These are phyloP conservation scores for Heterodera filipjevi DNA, from an alignment of 2,888 invertebrate species.

Conservation along the genomic window DNA sequence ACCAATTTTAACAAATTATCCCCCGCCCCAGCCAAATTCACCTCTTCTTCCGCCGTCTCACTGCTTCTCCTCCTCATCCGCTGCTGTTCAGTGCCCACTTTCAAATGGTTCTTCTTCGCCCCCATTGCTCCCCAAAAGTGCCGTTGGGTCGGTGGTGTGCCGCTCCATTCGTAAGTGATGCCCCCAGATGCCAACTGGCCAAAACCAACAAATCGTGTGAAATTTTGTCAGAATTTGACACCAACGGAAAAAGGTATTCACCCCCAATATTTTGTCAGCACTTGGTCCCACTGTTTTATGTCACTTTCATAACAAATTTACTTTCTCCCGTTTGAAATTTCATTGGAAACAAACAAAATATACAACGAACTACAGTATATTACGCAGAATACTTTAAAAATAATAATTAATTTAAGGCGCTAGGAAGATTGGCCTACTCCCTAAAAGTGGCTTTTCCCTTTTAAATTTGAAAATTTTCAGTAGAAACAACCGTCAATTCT, in stretches of 20 bases:
- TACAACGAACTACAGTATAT: no score
- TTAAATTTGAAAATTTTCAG: no score
- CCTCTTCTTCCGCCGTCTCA: neutral
- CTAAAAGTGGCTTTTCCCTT: no score
- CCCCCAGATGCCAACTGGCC: neutral
- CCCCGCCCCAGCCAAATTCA: neutral
- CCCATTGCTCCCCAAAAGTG: neutral
- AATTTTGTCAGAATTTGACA: neutral
- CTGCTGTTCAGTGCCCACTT: neutral
- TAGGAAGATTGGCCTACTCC: no score
- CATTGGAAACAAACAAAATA: no score
- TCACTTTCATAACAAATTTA: no score
- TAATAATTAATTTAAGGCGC: no score
- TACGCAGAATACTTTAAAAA: no score
- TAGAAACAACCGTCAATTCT: no score
- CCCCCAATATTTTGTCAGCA: neutral
- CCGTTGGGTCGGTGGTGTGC: neutral
- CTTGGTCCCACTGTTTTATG: no score
- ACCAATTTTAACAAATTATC: neutral
- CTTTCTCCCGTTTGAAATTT: no score
- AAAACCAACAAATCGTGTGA: neutral
- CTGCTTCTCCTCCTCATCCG: neutral
- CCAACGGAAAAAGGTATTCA: neutral
- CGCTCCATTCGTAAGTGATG: neutral
- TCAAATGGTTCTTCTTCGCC: slow-evolving; percentile 13